These are phyloP conservation scores for Trididemnum clinides DNA, from an alignment of 23 tunicate genomes.

Conservation along the genomic window DNA sequence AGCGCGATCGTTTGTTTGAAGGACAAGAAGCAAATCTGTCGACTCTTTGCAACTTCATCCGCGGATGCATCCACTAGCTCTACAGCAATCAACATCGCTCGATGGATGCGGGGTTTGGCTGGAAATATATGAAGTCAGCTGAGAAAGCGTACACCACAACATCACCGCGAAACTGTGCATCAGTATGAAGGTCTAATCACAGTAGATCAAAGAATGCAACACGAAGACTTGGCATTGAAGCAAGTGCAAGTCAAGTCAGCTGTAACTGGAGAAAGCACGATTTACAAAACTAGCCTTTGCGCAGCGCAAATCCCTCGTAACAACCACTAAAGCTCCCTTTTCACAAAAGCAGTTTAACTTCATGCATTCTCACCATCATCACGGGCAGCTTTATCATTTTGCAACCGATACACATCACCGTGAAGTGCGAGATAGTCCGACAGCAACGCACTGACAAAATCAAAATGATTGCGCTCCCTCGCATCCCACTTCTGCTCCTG, in stretches of 20 bases:
- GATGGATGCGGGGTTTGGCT: slow-evolving; percentile 72
- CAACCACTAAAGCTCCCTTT: too few relatives aligned
- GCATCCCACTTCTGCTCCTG: slow-evolving; percentile 84
- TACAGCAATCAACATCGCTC: slow-evolving; percentile 47
- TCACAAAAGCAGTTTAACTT: too few relatives aligned
- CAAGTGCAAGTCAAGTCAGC: too few relatives aligned
- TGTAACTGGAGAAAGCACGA: too few relatives aligned
- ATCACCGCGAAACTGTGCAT: slow-evolving; percentile 53
- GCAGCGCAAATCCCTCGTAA: neutral
- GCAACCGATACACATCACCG: too few relatives aligned
- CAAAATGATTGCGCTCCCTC: slow-evolving; percentile 43
- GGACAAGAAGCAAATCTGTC: slow-evolving; percentile 71
- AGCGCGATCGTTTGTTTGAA: slow-evolving; percentile 42
- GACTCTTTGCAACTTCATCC: slow-evolving; percentile 63
- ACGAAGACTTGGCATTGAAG: too few relatives aligned
- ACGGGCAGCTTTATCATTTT: too few relatives aligned
- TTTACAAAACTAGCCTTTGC: too few relatives aligned
- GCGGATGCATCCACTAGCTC: slow-evolving; percentile 70
- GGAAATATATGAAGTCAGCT: neutral
- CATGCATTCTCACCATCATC: too few relatives aligned
- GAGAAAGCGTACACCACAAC: slow-evolving; percentile 55
- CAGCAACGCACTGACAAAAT: slow-evolving; percentile 59
- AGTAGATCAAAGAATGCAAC: too few relatives aligned
- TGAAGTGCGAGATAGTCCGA: slow-evolving; percentile 43
- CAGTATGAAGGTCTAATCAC: too few relatives aligned